These are phyloP conservation scores for Cyclophora punctaria DNA, from an alignment of 2,888 invertebrate species.

Conservation along the genomic window DNA sequence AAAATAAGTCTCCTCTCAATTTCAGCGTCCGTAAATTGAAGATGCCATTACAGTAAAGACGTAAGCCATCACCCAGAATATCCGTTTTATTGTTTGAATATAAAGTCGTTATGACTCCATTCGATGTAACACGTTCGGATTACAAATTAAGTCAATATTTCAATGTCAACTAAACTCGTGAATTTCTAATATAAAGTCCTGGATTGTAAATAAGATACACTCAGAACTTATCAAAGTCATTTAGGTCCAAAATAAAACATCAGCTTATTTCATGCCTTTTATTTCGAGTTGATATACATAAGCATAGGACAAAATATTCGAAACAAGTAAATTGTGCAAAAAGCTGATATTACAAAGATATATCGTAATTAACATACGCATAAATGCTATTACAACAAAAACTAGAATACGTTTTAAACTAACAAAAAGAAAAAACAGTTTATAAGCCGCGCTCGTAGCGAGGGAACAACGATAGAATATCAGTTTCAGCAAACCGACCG, in stretches of 20 bases:
- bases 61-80: slow-evolving; percentile 57
- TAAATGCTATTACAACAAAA: slow-evolving; percentile 40
- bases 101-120: slow-evolving; percentile 59
- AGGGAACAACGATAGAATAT: background rate
- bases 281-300: slow-evolving; percentile 36
- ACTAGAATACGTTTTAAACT: slow-evolving; percentile 15
- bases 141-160: slow-evolving; percentile 3
- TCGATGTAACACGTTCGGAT: slow-evolving; percentile 50
- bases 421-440: background rate
- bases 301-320: slow-evolving; percentile 47
- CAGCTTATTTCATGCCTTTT: slow-evolving; percentile 8
- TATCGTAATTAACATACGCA: slow-evolving; percentile 29
- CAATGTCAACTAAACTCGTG: background rate
- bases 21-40: slow-evolving; percentile 59
- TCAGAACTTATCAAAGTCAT: too few relatives aligned
- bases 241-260: background rate
- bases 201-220: too few relatives aligned
- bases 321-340: slow-evolving; percentile 57
- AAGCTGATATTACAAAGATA: slow-evolving; percentile 41
- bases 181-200: too few relatives aligned
- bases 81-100: slow-evolving; percentile 67
- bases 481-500: too few relatives aligned
- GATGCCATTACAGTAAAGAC: slow-evolving; percentile 55
- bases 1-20: slow-evolving; percentile 49
- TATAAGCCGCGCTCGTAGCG: background rate